Conservation (phyloP, 1,140 invertebrate genomes). For the Rhizoglyphus robini region DNA sequence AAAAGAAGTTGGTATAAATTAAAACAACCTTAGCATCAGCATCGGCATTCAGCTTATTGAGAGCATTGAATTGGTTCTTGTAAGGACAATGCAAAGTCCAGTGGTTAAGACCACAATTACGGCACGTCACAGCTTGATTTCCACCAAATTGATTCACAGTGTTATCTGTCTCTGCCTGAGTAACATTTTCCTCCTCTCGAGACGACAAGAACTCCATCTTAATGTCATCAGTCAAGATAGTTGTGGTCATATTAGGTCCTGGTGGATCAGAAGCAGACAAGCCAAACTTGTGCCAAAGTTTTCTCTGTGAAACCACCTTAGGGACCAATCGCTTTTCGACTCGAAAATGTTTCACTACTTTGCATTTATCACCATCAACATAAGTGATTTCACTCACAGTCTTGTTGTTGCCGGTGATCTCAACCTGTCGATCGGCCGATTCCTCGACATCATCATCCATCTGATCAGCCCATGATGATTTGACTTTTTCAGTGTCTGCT, state of each 20-base stretch:
- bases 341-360: conserved; percentile 70
- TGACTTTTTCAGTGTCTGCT: conserved; percentile 5
- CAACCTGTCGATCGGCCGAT: conserved; percentile 26
- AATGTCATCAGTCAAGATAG: conserved; percentile 87
- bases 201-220: conserved; percentile 57
- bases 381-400: conserved; percentile 83
- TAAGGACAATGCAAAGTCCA: conserved; percentile 95
- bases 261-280: conserved; percentile 73
- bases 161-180: conserved; percentile 64
- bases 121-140: conserved; percentile 69
- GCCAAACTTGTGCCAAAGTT: conserved; percentile 89
- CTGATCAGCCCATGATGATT: conserved; percentile 23
- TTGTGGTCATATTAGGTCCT: conserved; percentile 90
- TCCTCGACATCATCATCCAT: conserved; percentile 24
- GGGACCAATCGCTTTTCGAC: conserved; percentile 80
- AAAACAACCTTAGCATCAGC: background rate
- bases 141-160: conserved; percentile 57
- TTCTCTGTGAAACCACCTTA: conserved; percentile 76
- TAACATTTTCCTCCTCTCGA: conserved; percentile 31
- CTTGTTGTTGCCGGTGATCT: conserved; percentile 70
- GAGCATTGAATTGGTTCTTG: conserved; percentile 56
- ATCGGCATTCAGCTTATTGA: conserved; percentile 1
- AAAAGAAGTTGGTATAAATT: background rate
- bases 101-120: conserved; percentile 88
- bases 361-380: conserved; percentile 69